Conservation (phyloP, 2,888 invertebrate species). For the Fragum whitleyi region DNA sequence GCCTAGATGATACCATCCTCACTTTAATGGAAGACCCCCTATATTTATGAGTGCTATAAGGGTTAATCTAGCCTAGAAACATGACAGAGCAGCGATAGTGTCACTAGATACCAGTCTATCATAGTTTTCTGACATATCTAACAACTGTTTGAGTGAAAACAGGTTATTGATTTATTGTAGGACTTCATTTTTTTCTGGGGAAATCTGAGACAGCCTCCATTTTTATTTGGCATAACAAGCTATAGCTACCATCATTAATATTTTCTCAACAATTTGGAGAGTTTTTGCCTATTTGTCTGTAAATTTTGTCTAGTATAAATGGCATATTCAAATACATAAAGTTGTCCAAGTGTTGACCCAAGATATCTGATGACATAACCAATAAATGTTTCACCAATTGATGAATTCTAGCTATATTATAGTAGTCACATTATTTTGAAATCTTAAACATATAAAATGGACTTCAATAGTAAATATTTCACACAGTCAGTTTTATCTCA, state of each 20-base stretch:
- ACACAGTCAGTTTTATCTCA: no score
- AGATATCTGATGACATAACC: no score
- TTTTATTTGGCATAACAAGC: slow-evolving; percentile 1
- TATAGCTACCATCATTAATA: background rate
- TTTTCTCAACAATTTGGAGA: background rate
- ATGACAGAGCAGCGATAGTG: slow-evolving; percentile 27
- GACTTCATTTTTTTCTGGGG: slow-evolving; percentile 2
- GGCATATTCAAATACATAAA: no score
- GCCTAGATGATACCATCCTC: no score
- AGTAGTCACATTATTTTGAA: no score
- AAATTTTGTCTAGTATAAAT: no score
- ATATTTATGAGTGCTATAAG: background rate
- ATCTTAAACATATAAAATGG: no score
- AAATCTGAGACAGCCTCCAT: slow-evolving; percentile 8
- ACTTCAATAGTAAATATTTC: no score
- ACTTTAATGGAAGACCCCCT: no score
- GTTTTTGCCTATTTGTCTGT: background rate
- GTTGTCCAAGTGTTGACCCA: no score
- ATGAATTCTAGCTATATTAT: no score
- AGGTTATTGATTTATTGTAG: slow-evolving; percentile 29
- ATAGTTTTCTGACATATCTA: slow-evolving; percentile 29
- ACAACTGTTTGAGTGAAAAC: slow-evolving; percentile 28
- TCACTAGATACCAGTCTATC: slow-evolving; percentile 27
- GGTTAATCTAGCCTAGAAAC: slow-evolving; percentile 25
- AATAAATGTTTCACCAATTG: no score